Evolutionary conservation across 2,888 invertebrate genomes (phyloP), one percentile per base, ranked within the genome.

Genomic region (Volucella zonaria): DNA sequence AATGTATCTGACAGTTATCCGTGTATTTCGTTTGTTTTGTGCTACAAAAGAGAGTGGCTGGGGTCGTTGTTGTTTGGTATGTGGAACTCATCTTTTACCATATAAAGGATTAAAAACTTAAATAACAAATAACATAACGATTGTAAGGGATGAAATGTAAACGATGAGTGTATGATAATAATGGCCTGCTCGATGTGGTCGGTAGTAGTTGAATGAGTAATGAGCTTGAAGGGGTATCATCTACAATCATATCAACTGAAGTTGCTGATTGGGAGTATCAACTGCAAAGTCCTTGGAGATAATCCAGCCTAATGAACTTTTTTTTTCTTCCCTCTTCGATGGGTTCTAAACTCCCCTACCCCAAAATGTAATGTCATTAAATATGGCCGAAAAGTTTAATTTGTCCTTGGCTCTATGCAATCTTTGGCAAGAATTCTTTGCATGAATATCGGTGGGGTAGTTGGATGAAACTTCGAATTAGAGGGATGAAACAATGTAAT

Each of bases 71-170:
- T 23, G 10, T 2, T 11, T 38, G 10, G 42, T 14, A 64, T 45
- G 47, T 42, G 31, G 15, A 51, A 45, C 56, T 58, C 58, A 66
- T 66, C 76, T 51, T 31, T 66, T 47, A 47, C 52, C 68, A 75
- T 59, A 54, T 73, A 58, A 81, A 85, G 85, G 85, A 85, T 85
- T 85, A 81, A 81, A 85, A 85, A 85, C 80, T 85, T 76, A 62
- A 77, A 80, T 81, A 31, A 31, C 31, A 6, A 31, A 31, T 76
- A 76, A 76, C 71, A 80, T 80, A 76, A 76, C 75, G 73, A 80
- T 79, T 76, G 80, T 74, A 76, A 18, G 42, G 56, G 38, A 54
- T 51, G 61, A 43, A 14, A 31, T 31, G 31, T 31, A 31, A 31
- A 47, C n/a, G 56, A 71, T 66, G 59, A 76, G 77, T 31, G 31